Evolutionary conservation across 1,140 invertebrate species (phyloP).

Genomic region (Heliconius hewitsoni): DNA sequence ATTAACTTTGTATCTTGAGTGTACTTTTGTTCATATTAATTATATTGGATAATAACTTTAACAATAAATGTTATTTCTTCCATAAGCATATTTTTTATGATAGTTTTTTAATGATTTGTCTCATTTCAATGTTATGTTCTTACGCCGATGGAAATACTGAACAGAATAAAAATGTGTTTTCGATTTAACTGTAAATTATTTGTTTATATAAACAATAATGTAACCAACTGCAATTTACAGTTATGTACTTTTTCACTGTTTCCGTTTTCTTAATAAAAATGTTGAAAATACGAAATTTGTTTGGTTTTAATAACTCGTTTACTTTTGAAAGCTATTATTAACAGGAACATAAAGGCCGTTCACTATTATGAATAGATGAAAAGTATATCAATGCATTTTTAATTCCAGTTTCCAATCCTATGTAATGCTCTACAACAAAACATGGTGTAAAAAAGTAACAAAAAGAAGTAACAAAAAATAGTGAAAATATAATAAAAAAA

Average conservation of each 20-base stretch:
- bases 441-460: no score
- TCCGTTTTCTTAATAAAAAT: conserved; percentile 82
- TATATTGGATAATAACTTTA: not conserved
- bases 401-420: no score
- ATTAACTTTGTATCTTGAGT: not conserved
- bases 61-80: not conserved
- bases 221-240: conserved; percentile 79
- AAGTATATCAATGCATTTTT: no score
- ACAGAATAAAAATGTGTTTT: conserved; percentile 65
- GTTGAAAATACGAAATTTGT: conserved; percentile 67
- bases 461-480: no score
- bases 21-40: not conserved
- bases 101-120: not conserved
- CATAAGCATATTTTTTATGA: no score
- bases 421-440: no score
- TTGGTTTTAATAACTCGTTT: conserved; percentile 28
- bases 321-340: not conserved
- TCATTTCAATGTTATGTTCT: not conserved
- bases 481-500: no score
- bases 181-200: conserved; percentile 69
- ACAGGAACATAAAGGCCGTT: not conserved
- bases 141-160: not conserved
- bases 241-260: conserved; percentile 82
- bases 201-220: conserved; percentile 73
- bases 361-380: no score